A percentile compares a stretch with the other conserved stretches of the same genome.
phyloP scores from a whole-genome alignment of 2,113 vertebrate genomes.

The Elgaria multicarinata region DNA sequence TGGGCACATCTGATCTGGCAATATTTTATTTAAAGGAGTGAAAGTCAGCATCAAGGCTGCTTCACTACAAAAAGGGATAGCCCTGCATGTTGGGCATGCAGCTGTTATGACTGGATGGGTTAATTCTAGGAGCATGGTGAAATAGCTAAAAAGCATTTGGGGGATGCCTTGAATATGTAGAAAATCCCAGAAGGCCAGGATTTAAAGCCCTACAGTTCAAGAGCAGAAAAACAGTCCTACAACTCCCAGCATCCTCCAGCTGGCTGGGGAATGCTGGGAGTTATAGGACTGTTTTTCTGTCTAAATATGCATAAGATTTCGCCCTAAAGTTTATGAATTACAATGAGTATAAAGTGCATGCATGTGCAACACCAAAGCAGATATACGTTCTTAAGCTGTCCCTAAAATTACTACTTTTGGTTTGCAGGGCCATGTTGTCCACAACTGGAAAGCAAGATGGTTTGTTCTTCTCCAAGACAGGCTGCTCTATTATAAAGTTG shows the following conservation, averaged over 20 bases:
- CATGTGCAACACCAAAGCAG: neutral
- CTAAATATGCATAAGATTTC: too few relatives aligned
- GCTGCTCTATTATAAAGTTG: conserved; percentile 92
- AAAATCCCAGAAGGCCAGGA: neutral
- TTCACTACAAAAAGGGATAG: neutral
- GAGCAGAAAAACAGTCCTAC: neutral
- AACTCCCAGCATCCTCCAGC: too few relatives aligned
- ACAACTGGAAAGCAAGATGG: conserved; percentile 96
- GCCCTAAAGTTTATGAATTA: neutral
- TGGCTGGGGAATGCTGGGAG: too few relatives aligned
- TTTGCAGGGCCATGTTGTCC: conserved; percentile 91
- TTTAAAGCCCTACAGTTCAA: neutral
- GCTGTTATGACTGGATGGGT: neutral
- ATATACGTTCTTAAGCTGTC: neutral
- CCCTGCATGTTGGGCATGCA: neutral
- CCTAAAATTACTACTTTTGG: neutral
- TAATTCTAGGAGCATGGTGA: neutral
- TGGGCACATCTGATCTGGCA: neutral
- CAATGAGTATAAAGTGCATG: neutral
- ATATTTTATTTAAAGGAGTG: neutral
- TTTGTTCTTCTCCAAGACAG: conserved; percentile 89
- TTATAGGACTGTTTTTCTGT: too few relatives aligned
- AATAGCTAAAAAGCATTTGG: neutral
- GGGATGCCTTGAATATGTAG: neutral
- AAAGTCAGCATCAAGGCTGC: neutral